phyloP scores from a whole-genome alignment of 1,140 invertebrate species.

The Epicauta chinensis region DNA sequence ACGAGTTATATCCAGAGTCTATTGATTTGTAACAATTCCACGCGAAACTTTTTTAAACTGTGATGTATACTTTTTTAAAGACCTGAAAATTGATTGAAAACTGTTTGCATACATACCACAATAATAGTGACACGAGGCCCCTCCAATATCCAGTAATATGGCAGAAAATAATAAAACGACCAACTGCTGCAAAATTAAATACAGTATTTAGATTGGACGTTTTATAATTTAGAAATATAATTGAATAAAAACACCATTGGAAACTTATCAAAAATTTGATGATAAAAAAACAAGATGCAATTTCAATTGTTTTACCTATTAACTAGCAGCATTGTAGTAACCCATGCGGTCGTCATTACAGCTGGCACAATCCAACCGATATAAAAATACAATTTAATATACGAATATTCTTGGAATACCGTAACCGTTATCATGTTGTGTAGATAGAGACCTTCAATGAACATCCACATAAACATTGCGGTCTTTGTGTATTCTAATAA shows the following conservation, averaged over 20 bases:
- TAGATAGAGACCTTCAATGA: constrained; percentile 82
- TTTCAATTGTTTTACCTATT: constrained; percentile 5
- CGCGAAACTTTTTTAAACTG: no score
- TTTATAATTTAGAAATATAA: constrained; percentile 6
- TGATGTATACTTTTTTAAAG: no score
- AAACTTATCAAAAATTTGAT: no score
- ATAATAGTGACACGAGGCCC: constrained; percentile 73
- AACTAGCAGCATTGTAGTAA: constrained; percentile 52
- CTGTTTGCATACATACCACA: constrained; percentile 51
- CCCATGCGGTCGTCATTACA: constrained; percentile 67
- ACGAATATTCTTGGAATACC: constrained; percentile 70
- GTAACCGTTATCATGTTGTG: constrained; percentile 81
- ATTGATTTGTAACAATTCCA: no score
- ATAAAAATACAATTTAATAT: constrained; percentile 62
- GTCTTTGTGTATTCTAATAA: constrained; percentile 81
- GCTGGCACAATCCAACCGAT: constrained; percentile 79
- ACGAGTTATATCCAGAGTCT: no score
- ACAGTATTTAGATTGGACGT: no score
- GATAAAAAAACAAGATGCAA: no score
- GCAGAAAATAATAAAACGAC: constrained; percentile 75
- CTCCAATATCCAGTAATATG: constrained; percentile 82
- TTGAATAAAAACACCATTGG: no score
- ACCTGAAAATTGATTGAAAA: no score
- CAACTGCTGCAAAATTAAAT: constrained; percentile 60
- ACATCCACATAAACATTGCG: constrained; percentile 94